phyloP scores from a whole-genome alignment of 1,140 invertebrate genomes.

The Uloborus diversus region DNA sequence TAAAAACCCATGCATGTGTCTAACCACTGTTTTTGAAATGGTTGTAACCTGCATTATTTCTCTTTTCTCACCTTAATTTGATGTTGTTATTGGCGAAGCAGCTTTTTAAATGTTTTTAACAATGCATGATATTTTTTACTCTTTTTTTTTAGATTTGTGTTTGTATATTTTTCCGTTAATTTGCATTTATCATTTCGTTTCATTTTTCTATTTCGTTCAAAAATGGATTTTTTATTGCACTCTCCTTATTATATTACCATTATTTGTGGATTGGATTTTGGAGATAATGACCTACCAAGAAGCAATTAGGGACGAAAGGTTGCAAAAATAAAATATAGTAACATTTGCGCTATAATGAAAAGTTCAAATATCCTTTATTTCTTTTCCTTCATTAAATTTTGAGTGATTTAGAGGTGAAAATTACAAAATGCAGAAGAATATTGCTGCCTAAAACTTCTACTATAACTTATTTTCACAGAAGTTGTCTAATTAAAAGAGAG shows the following conservation, averaged over 20 bases:
- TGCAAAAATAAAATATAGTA: no score
- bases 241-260: neutral
- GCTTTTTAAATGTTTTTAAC: neutral
- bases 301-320: no score
- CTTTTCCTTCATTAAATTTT: no score
- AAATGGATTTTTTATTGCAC: neutral
- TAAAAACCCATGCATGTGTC: conserved; percentile 44
- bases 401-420: no score
- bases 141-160: neutral
- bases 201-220: neutral
- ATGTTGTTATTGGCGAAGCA: neutral
- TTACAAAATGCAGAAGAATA: no score
- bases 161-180: neutral
- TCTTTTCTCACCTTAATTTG: conserved; percentile 47
- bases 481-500: no score
- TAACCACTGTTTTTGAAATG: conserved; percentile 34
- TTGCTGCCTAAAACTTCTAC: no score
- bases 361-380: no score
- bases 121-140: neutral
- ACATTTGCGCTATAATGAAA: no score
- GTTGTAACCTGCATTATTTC: conserved; percentile 27
- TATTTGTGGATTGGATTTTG: no score
- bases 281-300: no score
- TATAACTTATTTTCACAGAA: no score
- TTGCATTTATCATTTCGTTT: neutral